A percentile compares a stretch with the other conserved stretches of the same genome.
These are phyloP conservation scores for Stylophora pistillata DNA, from an alignment of 64 coral and sea anemone genomes.

Conservation along the genomic window DNA sequence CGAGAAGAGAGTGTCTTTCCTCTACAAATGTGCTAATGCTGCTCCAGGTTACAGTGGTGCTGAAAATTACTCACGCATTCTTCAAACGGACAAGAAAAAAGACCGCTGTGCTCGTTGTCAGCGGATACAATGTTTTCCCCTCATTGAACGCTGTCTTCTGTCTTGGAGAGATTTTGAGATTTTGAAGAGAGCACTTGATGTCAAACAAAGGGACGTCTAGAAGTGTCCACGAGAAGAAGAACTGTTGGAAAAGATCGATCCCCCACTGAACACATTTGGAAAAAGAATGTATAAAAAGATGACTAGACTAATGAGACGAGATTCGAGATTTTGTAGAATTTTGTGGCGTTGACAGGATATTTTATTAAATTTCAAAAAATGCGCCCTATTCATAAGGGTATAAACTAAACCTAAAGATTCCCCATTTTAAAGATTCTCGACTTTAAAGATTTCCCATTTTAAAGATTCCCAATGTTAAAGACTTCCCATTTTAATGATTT, in stretches of 20 bases:
- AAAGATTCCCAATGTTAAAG: too few relatives aligned
- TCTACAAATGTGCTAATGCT: constrained; percentile 35
- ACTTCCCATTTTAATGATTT: too few relatives aligned
- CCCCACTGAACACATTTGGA: constrained; percentile 9
- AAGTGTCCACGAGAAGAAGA: background rate
- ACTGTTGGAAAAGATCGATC: background rate
- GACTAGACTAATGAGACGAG: background rate
- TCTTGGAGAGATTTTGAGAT: too few relatives aligned
- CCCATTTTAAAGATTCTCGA: too few relatives aligned
- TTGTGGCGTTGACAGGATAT: too few relatives aligned
- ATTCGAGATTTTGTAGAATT: too few relatives aligned
- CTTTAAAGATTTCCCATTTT: too few relatives aligned
- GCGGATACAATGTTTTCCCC: constrained; percentile 1
- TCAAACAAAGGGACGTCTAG: constrained; percentile 29
- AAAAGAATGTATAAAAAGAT: constrained; percentile 18
- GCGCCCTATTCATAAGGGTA: too few relatives aligned
- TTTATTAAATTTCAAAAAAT: too few relatives aligned
- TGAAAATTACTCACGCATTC: constrained; percentile 57
- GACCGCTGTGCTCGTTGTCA: constrained; percentile 5
- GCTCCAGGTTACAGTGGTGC: constrained; percentile 35
- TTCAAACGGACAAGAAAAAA: constrained; percentile 62
- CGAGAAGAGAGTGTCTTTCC: constrained; percentile 41
- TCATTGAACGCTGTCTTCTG: background rate
- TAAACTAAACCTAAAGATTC: too few relatives aligned
- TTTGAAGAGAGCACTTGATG: background rate